Conservation (phyloP, 1,140 invertebrate genomes). For the Aphaenogaster rudis region DNA sequence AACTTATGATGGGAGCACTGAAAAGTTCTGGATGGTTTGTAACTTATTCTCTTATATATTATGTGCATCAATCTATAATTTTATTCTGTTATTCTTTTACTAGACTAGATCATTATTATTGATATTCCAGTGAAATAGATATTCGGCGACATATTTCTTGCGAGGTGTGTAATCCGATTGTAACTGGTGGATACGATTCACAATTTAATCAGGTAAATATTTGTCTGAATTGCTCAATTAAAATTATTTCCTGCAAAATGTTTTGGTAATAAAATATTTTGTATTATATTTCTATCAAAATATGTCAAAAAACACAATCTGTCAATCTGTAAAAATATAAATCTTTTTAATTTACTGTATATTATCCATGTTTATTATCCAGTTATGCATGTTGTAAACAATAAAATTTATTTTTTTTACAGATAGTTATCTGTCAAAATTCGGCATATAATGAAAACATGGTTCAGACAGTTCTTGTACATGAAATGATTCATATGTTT, state of each 20-base stretch:
- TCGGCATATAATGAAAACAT: constrained; percentile 89
- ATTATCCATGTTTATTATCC: neutral
- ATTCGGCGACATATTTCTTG: constrained; percentile 95
- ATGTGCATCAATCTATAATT: constrained; percentile 58
- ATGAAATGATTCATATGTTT: constrained; percentile 99
- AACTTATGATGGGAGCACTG: constrained; percentile 94
- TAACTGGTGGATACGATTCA: constrained; percentile 97
- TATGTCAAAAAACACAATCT: neutral
- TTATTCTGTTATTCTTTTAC: constrained; percentile 48
- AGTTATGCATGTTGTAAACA: neutral
- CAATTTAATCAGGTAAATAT: constrained; percentile 91
- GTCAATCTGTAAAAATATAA: neutral
- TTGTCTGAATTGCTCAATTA: neutral
- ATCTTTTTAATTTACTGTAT: neutral
- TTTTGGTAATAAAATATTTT: neutral
- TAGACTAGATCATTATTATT: constrained; percentile 67
- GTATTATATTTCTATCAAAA: neutral
- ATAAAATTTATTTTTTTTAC: constrained; percentile 76
- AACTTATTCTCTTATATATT: constrained; percentile 58
- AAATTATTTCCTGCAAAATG: neutral
- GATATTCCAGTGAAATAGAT: constrained; percentile 91
- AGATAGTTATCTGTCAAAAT: constrained; percentile 98
- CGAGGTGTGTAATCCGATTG: constrained; percentile 94
- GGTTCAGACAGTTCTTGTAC: constrained; percentile 93
- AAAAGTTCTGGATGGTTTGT: constrained; percentile 94